These are phyloP conservation scores for Drosophila nikananu DNA, from an alignment of 1,140 invertebrate species.

Conservation along the genomic window DNA sequence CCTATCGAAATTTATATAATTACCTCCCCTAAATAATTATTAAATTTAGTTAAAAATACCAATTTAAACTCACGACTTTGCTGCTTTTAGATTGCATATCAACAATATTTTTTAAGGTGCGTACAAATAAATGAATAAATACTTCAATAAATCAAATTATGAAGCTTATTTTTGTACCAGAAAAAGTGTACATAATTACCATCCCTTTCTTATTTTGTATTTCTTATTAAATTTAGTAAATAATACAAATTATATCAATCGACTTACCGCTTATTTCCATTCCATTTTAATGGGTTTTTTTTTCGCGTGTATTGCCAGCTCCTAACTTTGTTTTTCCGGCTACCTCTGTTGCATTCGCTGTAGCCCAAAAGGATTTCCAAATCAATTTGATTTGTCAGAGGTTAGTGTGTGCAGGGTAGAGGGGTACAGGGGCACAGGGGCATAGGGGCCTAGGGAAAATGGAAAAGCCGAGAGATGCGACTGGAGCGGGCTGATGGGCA, in stretches of 20 bases:
- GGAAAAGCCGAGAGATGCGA: background rate
- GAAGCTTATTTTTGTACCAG: too few species aligned
- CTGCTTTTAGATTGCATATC: too few species aligned
- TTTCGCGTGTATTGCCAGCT: background rate
- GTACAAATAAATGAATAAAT: too few species aligned
- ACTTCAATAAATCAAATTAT: too few species aligned
- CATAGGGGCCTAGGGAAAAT: background rate
- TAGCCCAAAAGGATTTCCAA: conserved; percentile 71
- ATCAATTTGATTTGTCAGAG: conserved; percentile 75
- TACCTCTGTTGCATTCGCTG: conserved; percentile 40
- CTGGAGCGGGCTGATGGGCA: background rate
- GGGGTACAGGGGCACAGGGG: background rate
- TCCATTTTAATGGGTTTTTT: background rate
- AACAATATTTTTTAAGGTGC: too few species aligned
- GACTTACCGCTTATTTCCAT: background rate
- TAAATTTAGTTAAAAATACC: too few species aligned
- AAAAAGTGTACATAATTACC: too few species aligned
- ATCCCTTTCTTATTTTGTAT: background rate
- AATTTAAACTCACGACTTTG: background rate
- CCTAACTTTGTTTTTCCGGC: conserved; percentile 18
- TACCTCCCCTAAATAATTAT: too few species aligned
- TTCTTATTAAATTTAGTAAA: background rate
- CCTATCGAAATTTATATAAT: too few species aligned
- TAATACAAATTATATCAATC: background rate
- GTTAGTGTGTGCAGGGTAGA: conserved; percentile 18